Percentiles rank a stretch among this genome's conserved stretches.
Conservation (phyloP, 2,797 vertebrate genomes). For the Spinus pinus region DNA sequence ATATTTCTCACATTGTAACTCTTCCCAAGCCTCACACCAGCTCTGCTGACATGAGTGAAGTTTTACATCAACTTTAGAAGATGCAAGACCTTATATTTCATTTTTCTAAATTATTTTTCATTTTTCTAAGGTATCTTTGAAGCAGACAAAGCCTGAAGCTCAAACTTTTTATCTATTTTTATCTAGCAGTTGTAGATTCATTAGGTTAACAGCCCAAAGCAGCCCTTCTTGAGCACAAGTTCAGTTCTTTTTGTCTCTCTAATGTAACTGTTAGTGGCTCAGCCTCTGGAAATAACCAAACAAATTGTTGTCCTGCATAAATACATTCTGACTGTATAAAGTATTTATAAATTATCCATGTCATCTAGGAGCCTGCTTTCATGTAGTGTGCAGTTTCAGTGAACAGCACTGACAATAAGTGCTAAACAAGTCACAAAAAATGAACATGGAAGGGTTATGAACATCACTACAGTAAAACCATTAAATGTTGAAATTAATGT, state of each 20-base stretch:
- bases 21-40: neutral
- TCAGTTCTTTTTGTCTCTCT: neutral
- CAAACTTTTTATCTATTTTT: neutral
- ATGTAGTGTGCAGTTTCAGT: neutral
- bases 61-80: neutral
- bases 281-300: constrained; percentile 20
- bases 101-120: neutral
- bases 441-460: neutral
- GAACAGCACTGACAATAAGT: neutral
- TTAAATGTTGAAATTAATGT: neutral
- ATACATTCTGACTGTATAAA: neutral
- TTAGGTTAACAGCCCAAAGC: neutral
- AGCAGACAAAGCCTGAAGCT: neutral
- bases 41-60: neutral
- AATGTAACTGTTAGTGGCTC: neutral
- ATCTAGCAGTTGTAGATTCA: neutral
- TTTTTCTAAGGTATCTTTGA: neutral
- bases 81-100: neutral
- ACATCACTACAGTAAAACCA: neutral
- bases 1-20: neutral
- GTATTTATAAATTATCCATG: constrained; percentile 21
- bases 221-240: neutral
- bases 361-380: neutral
- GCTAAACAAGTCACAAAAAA: constrained; percentile 28
- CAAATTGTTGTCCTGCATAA: constrained; percentile 16